These are phyloP conservation scores for Trisateles emortualis DNA, from an alignment of 2,888 invertebrate genomes.

Conservation along the genomic window DNA sequence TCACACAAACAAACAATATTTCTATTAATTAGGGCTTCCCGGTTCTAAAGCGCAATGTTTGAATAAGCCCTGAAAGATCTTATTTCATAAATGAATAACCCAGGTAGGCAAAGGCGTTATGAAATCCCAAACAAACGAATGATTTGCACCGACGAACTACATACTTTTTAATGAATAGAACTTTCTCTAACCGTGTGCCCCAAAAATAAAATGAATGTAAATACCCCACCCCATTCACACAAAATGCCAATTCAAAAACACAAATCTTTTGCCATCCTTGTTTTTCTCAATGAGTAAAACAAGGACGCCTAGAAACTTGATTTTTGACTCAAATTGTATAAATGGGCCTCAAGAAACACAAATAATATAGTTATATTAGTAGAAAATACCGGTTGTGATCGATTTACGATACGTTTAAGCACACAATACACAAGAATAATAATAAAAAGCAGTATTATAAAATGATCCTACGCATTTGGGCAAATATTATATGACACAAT, in stretches of 20 bases:
- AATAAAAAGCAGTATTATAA: slow-evolving; percentile 46
- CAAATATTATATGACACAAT: slow-evolving; percentile 20
- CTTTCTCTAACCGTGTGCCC: background rate
- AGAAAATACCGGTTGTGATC: slow-evolving; percentile 39
- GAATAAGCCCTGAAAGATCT: no score
- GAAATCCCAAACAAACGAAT: background rate
- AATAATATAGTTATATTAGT: slow-evolving; percentile 1
- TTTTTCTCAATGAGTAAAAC: no score
- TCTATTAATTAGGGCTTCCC: no score
- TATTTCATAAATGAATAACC: no score
- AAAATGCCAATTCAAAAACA: no score
- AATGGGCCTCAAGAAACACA: background rate
- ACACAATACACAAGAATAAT: slow-evolving; percentile 49
- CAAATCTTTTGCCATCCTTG: no score
- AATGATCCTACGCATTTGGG: slow-evolving; percentile 25
- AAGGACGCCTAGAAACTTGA: no score
- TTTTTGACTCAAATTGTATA: background rate
- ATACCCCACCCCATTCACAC: background rate
- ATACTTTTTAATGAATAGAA: no score
- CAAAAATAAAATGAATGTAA: background rate
- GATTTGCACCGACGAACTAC: background rate
- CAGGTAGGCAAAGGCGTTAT: no score
- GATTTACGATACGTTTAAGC: slow-evolving; percentile 46
- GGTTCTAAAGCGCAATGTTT: no score
- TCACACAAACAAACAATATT: no score